Conservation (phyloP, 2,113 vertebrate species). For the Xenus cinereus region DNA sequence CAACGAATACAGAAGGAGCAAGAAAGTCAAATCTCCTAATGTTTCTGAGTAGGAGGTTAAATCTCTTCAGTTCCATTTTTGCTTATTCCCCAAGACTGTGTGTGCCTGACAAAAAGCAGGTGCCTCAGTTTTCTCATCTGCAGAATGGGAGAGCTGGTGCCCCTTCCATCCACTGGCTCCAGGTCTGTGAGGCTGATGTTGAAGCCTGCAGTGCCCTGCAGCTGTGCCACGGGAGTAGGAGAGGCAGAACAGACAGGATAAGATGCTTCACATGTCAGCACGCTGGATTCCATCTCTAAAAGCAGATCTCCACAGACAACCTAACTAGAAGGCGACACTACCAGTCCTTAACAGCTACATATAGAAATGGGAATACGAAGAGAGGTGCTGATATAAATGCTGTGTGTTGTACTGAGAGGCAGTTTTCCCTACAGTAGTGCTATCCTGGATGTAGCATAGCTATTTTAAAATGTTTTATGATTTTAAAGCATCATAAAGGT, state of each 20-base stretch:
- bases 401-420: not conserved
- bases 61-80: not conserved
- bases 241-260: not conserved
- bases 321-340: not conserved
- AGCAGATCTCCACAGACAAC: not conserved
- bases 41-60: not conserved
- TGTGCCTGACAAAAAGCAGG: not conserved
- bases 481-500: conserved; percentile 55
- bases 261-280: not conserved
- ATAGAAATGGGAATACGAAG: not conserved
- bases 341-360: not conserved
- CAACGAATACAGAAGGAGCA: not conserved
- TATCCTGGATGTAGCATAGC: not conserved
- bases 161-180: not conserved
- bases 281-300: not conserved
- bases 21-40: not conserved
- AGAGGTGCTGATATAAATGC: not conserved
- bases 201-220: not conserved
- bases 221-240: not conserved
- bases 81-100: not conserved
- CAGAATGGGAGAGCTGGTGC: not conserved
- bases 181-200: not conserved
- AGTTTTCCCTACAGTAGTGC: not conserved
- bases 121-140: not conserved
- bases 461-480: conserved; percentile 39